phyloP scores from a whole-genome alignment of 2,797 vertebrate species.

The Allobates femoralis region DNA sequence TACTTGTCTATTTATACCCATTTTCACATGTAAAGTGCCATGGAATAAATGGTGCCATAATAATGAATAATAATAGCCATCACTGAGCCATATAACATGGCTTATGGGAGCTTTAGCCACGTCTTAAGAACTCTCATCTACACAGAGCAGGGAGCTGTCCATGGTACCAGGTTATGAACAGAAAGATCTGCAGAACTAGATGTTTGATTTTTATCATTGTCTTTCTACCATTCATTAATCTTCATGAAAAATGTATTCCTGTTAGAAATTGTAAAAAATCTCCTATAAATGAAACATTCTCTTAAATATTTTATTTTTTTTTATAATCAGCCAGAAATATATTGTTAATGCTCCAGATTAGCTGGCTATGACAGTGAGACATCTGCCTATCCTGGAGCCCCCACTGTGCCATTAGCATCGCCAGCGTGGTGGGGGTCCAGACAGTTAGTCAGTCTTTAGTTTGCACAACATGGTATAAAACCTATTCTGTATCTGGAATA shows the following conservation, averaged over 20 bases:
- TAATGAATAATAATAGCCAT: too few species aligned
- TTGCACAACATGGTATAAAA: background rate
- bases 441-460: background rate
- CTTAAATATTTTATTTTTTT: conserved; percentile 7
- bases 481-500: background rate
- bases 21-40: too few species aligned
- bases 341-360: background rate
- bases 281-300: conserved; percentile 13
- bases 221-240: background rate
- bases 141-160: background rate
- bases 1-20: too few species aligned
- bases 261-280: background rate
- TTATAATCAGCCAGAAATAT: conserved; percentile 2
- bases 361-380: conserved; percentile 1
- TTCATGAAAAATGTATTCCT: background rate
- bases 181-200: background rate
- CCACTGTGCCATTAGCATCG: background rate
- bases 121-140: background rate
- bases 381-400: background rate
- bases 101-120: background rate
- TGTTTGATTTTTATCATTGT: background rate
- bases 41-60: too few species aligned
- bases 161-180: background rate
- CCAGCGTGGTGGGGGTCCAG: background rate
- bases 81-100: too few species aligned